Base-by-base conservation (phyloP, 2,113 vertebrate species). In the Rafetus swinhoei region DNA sequence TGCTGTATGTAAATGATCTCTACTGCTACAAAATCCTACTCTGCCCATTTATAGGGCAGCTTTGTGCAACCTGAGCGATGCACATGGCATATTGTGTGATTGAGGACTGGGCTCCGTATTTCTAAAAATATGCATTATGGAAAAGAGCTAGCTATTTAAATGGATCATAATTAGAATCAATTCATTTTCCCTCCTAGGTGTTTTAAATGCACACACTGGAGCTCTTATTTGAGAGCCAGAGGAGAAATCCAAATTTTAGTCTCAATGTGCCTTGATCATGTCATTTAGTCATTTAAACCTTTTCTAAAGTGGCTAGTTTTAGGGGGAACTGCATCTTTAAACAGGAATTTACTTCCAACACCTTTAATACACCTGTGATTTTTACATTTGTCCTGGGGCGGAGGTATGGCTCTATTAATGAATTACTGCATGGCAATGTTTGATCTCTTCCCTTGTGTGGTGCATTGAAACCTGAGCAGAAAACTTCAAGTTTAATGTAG, bases 121-220 rank as follows among this genome's bases (percentile, higher is more conserved):
- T 27, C 81, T 9, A 35, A 22, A 59, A 79, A 13, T 24, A 52
- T 62, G 12, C 2, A 0, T 25, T 9, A 35, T 25, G 3, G 35
- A 14, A 39, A 81, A 45, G 35, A n/a, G 55, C 29, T 65, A 62
- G 29, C 9, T 53, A 24, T 54, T 82, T 88, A 52, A 29, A 0
- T 12, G 16, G 21, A 10, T 21, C 21, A 1, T 53, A 22, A 25
- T 35, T 69, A 22, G 1, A 0, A 53, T 65, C 77, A 3, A 0
- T 53, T 9, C 29, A 76, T 39, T 57, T 59, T 39, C 55, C 60
- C 57, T 81, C 53, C 8, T 65, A 59, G 62, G 5, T 35, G 8
- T 29, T 77, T 45, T 82, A 39, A 83, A 18, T n/a, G 9, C 4
- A 27, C 6, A 0, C 1, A 2, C 29, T 18, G 53, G 13, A 18